Percentiles rank a stretch among this genome's conserved stretches.
phyloP scores from a whole-genome alignment of 2,113 vertebrate species.

The Mesitornis unicolor region DNA sequence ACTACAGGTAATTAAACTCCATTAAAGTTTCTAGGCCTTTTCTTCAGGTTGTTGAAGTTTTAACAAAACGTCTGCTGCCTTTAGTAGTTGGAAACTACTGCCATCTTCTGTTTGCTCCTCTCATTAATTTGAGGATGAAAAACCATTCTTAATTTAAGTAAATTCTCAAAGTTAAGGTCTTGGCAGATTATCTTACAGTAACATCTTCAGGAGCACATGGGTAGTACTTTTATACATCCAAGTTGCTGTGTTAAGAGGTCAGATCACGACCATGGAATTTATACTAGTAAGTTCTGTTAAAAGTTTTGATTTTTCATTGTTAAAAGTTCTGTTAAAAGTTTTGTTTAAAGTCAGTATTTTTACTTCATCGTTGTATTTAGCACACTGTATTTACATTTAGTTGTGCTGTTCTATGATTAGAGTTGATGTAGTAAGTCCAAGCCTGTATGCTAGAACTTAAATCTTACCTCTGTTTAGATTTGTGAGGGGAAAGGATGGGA shows the following conservation, averaged over 20 bases:
- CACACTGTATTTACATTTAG: not conserved
- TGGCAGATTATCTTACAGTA: not conserved
- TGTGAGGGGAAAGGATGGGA: not conserved
- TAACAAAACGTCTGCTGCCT: not conserved
- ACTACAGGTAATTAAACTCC: slow-evolving; percentile 24
- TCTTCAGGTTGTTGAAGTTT: not conserved
- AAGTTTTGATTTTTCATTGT: not conserved
- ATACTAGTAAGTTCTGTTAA: not conserved
- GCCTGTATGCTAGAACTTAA: not conserved
- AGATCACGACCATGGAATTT: not conserved
- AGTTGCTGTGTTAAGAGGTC: not conserved
- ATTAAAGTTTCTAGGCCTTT: not conserved
- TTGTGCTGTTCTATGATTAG: not conserved
- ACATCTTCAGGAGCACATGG: not conserved
- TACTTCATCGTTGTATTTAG: not conserved
- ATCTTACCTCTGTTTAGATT: too few relatives aligned
- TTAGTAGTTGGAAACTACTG: not conserved
- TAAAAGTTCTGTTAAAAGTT: not conserved
- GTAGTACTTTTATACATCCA: not conserved
- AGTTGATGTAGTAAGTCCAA: not conserved
- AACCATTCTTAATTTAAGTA: not conserved
- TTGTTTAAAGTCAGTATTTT: not conserved
- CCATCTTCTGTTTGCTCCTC: not conserved
- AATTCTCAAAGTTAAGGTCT: not conserved
- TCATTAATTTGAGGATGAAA: not conserved